Base-by-base conservation (phyloP, 1,140 invertebrate species). In the Apocrypta bakeri region DNA sequence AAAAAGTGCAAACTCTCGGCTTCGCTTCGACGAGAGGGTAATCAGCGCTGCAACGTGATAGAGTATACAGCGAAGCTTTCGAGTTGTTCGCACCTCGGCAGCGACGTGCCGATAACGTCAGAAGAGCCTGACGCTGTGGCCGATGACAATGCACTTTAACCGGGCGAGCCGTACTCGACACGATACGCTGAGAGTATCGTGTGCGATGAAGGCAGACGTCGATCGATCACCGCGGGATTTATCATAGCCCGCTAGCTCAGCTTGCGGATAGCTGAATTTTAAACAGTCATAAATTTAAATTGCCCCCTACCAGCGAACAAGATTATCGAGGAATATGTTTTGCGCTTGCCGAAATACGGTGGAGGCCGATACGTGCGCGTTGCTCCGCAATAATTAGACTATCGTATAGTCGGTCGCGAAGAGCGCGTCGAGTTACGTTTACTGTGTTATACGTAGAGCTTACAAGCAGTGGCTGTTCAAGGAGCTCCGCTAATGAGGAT, bases 201-300 rank as follows among this genome's bases (percentile, higher is more conserved):
- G 24, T 6, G 27, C 42, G 63, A 25, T 24, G 61, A 24, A 64
- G 61, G 6, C 25, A 64, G 33, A 66, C 37, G 33, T n/a, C 31
- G 33, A 79, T 79, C 76, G 76, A 79, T 79, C 64, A 48, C n/a
- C 24, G n/a, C 33, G 25, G 48, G 75, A 33, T 64, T 64, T 66
- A 64, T 77, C 75, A 63, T 77, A 27, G 56, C 6, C 31, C 31
- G 56, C 61, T 63, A 48, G 25, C 29, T 25, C 73, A 31, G 17
- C 61, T 76, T 12, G 25, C 40, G 56, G 68, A 25, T 24, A 0
- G 56, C 2, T 75, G 73, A 31, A 79, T 79, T 79, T 69, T 69
- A 40, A 79, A 79, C 37, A 79, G 31, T 79, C 76, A 79, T 68
- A 68, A 66, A 78, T 78, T 68, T 42, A 42, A 78, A 79, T 79